Evolutionary conservation across 2,888 invertebrate genomes (phyloP), one percentile per base, ranked within the genome.

Genomic region (Archips crataeganus): DNA sequence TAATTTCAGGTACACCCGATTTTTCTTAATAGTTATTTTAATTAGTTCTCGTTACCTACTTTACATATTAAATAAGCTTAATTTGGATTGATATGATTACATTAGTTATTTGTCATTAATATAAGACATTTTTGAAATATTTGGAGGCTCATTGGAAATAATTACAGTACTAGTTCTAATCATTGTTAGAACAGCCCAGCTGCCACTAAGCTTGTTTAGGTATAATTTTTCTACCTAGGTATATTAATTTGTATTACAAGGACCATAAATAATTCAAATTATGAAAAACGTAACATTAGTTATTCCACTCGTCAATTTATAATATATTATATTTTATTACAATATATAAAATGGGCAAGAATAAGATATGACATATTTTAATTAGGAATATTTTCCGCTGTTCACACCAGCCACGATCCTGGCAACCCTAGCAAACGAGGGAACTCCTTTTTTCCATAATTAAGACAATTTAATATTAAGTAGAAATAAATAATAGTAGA

Each of bases 101-200:
- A 78, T 79, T 81, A 84, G 73, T 86, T 85, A 86, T 84, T 86
- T 84, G 84, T 85, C 85, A 68, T 79, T 80, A 80, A 74, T 81
- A 82, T 85, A 85, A 82, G 82, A 86, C 79, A 75, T 70, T 74
- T 76, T 74, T 34, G 13, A 74, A 73, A 70, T 60, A 32, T 75
- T 72, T 70, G 23, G 60, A 72, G 74, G 64, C 70, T 69, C 66
- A 47, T 57, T 47, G 66, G 59, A 42, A 71, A 68, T 64, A 39
- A 61, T 61, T 64, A 57, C 62, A 64, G 60, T 62, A 45, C 13
- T 54, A 57, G 39, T 34, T 54, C 45, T 61, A 62, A 57, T 39
- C 63, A 62, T 59, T 62, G 11, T 1, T 11, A 23, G 45, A 62
- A 72, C 67, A 72, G 54, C 10, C 66, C 71, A 72, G 72, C 67